Evolutionary conservation across 2,797 vertebrate species (phyloP), one percentile per base, ranked within the genome.

Genomic region (Rhynchotus rufescens): DNA sequence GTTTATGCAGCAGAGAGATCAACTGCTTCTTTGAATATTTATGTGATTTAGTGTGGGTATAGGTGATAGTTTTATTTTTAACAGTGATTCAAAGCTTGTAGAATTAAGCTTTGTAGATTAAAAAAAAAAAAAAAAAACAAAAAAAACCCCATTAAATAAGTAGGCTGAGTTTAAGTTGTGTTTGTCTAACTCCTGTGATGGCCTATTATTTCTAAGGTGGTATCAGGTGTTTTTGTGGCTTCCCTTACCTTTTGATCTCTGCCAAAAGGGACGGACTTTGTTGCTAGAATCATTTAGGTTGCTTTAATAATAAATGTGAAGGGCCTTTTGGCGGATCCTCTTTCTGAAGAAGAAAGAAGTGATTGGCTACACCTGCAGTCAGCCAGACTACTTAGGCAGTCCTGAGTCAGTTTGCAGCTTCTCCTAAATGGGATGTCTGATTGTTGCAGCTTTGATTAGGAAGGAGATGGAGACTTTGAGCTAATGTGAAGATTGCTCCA

Each of bases 131-230:
- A 36, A 36, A 62, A 84, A 61, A 30, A 23, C 44, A 51, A 49
- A 78, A 67, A 88, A 49, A 78, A 67, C 86, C 4, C 36, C 26
- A 40, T 67, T 25, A 28, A 75, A 75, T 57, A 93, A 94, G 61
- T 78, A 75, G 92, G 66, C 76, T 89, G 71, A 92, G 19, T 40
- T 85, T 30, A 64, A 61, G 77, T 80, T 84, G 88, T 14, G 78
- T 89, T 88, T 88, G 64, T 88, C 21, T 81, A n/a, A 51, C 79
- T 15, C 54, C 78, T 77, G n/a, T 66, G 54, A 52, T 76, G 80
- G 73, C 62, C 92, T 23, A 11, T 91, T 88, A 65, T 84, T 92
- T 92, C 68, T 91, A 49, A 61, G 86, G 72, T 0, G 1, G n/a
- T 84, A 71, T 86, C 30, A 73, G 84, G 64, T 80, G 56, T 56